These are phyloP conservation scores for Siphlonurus alternatus DNA, from an alignment of 2,888 invertebrate genomes.

Conservation along the genomic window DNA sequence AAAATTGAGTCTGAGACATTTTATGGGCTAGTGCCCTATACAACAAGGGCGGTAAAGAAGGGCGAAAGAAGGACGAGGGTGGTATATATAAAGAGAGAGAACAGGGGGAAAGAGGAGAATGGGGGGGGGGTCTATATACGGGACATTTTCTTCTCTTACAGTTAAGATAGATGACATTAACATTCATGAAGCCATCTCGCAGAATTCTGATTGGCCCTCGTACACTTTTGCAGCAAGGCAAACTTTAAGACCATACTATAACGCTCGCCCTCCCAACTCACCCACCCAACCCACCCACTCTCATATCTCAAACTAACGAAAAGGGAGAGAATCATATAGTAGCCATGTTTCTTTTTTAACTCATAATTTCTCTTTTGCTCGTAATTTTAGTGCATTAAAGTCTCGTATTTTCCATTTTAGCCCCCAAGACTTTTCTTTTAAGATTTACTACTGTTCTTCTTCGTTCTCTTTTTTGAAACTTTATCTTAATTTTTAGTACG, in stretches of 20 bases:
- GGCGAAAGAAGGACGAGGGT: neutral
- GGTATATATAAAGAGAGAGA: neutral
- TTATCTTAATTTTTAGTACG: neutral
- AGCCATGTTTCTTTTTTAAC: neutral
- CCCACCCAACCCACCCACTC: neutral
- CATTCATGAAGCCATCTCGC: neutral
- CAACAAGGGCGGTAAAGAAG: neutral
- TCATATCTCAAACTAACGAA: neutral
- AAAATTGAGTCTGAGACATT: conserved; percentile 3
- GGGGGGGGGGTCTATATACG: neutral
- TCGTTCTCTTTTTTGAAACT: too few relatives aligned
- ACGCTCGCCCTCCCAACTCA: neutral
- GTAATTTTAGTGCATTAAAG: too few relatives aligned
- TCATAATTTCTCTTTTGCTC: too few relatives aligned
- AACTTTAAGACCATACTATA: neutral
- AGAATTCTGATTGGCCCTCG: neutral
- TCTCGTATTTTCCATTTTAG: too few relatives aligned
- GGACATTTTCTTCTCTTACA: neutral
- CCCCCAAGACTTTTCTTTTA: too few relatives aligned
- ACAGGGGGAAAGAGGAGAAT: too few relatives aligned
- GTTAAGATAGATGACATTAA: neutral
- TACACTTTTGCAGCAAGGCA: neutral
- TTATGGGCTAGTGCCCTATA: neutral
- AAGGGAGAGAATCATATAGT: neutral
- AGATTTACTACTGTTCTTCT: too few relatives aligned